Evolutionary conservation across 2,888 invertebrate species (phyloP), one percentile per base, ranked within the genome.

Genomic region (Philhelius pedissequus): DNA sequence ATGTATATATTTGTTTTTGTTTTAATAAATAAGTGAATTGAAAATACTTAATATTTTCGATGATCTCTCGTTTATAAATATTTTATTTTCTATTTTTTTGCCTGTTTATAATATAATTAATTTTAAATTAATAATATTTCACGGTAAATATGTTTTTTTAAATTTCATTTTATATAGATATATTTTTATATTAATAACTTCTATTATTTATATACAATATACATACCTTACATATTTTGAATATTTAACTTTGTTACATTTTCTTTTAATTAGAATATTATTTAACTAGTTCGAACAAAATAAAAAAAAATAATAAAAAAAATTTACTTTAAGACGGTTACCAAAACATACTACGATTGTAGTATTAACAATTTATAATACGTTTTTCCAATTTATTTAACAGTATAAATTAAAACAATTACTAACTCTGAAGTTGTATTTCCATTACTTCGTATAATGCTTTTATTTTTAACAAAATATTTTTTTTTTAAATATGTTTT

Each of bases 1-100:
- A 45, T 64, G 45, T 71, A 69, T 83, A 58, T 38, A 9, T 83
- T 48, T n/a, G 4, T 48, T 45, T 20, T 62, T 69, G 38, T 62
- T 64, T 84, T 76, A 79, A 71, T 79, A 84, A 84, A 84, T 84
- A 84, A 79, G 68, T 79, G 75, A 84, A 84, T 79, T 84, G 79
- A 84, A 84, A 84, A 84, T 80, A 84, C 84, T 76, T 62, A 76
- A 84, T 79, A 84, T 84, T 84, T 84, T 84, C 84, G 84, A 79
- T 80, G 79, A 84, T 54, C 60, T 83, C 74, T 75, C 71, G 75
- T 84, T 79, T 76, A 84, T 79, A 84, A 79, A 84, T 84, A 75
- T 76, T 64, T 27, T 58, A n/a, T 25, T 77, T 84, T 84, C 64
- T 70, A 64, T 70, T 54, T 64, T 32, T 30, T 40, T 40, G 20